Base-by-base conservation (phyloP, 2,797 vertebrate species). In the Thunnus albacares region DNA sequence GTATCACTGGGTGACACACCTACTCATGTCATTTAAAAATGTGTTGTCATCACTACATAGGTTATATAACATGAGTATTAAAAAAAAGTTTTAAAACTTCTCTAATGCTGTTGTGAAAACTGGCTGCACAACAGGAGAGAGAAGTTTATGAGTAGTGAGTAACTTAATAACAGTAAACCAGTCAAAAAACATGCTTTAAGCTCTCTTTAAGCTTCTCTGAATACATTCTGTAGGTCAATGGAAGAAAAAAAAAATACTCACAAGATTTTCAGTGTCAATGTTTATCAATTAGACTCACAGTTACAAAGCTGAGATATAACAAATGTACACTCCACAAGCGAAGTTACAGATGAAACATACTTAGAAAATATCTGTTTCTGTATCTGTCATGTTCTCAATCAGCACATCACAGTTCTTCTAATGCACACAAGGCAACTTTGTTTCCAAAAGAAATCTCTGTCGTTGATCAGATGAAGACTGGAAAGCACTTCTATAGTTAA, bases 241-340 rank as follows among this genome's bases (percentile, higher is more conserved):
- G 62, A 65, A 30, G 1, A 47, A 73, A 18, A 52, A 22, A 24
- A 47, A 30, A 62, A 55, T 2, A 30, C 7, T 0, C 13, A n/a
- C 3, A 33, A 52, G 14, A 11, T 63, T 24, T 55, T 28, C 5
- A 17, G 52, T 69, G 26, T 64, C 22, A 24, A 2, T 63, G 24
- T 79, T 81, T 75, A 79, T 83, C 62, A 6, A 22, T 75, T 35
- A 66, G n/a, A 52, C 41, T 79, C 38, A 71, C 60, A 69, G 64
- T 77, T 38, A 59, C 61, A 82, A 62, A 68, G 59, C 22, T 71
- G 41, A 62, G 15, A 65, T 59, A 22, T 49, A 59, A 53, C 63
- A 67, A 56, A 61, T 24, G 61, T 15, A 60, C 38, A 57, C 45
- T 41, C 20, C 17, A 61, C 41, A 65, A 75, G 7, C 71, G 30